These are phyloP conservation scores for Sparus aurata DNA, from an alignment of 2,797 vertebrate species.

Conservation along the genomic window DNA sequence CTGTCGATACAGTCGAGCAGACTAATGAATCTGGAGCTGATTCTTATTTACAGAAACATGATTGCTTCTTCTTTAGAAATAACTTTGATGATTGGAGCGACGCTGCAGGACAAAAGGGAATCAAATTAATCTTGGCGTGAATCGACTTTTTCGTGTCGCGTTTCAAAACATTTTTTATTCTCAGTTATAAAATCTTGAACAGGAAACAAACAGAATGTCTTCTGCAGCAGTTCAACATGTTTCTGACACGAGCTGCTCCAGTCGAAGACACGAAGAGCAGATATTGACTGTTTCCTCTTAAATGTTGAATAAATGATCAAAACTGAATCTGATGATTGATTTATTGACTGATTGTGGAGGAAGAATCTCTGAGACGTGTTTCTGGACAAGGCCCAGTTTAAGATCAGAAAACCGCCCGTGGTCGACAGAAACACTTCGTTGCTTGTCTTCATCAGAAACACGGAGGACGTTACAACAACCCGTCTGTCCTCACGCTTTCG, in stretches of 20 bases:
- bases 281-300: no score
- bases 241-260: no score
- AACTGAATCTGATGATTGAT: no score
- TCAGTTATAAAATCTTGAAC: background rate
- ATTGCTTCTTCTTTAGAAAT: background rate
- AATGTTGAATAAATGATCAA: no score
- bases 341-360: no score
- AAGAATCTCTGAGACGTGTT: no score
- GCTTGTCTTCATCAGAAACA: no score
- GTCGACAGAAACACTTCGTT: no score
- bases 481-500: constrained; percentile 7
- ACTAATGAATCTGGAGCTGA: background rate
- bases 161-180: background rate
- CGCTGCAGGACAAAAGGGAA: background rate
- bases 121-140: background rate
- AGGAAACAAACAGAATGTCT: background rate
- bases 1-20: background rate
- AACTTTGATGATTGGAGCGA: background rate
- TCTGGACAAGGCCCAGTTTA: no score
- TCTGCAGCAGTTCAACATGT: background rate
- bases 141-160: background rate
- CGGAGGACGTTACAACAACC: no score
- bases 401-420: no score
- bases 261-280: no score
- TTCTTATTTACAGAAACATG: background rate